phyloP scores from a whole-genome alignment of 2,888 invertebrate genomes.

The Cephus pygmeus region DNA sequence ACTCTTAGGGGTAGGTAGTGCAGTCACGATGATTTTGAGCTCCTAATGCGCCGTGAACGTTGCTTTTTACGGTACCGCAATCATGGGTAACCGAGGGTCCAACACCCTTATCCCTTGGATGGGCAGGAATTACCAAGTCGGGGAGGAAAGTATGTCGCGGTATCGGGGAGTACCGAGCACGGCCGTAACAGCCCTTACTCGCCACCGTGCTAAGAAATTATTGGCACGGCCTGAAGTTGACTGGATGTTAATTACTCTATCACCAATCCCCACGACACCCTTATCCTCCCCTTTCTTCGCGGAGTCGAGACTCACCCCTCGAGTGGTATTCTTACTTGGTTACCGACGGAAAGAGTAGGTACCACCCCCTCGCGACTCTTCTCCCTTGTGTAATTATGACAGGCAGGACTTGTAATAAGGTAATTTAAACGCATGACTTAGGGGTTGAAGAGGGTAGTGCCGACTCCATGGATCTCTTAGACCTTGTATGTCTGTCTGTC shows the following conservation, averaged over 20 bases:
- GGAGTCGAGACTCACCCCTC: background rate
- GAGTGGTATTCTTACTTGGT: background rate
- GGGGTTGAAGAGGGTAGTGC: conserved; percentile 30
- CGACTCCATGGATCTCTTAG: background rate
- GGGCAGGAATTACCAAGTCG: background rate
- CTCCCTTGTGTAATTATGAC: conserved; percentile 54
- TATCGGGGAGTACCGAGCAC: background rate
- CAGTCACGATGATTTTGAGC: too few relatives aligned
- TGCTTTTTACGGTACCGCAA: background rate
- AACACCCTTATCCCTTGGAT: background rate
- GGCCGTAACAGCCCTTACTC: background rate
- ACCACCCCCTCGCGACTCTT: background rate
- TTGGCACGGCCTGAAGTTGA: conserved; percentile 52
- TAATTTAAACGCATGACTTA: conserved; percentile 65
- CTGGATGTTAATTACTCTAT: conserved; percentile 57
- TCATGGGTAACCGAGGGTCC: background rate
- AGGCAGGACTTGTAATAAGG: conserved; percentile 57
- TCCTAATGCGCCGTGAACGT: too few relatives aligned
- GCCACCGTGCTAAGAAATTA: conserved; percentile 40
- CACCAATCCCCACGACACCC: conserved; percentile 24
- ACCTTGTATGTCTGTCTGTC: background rate
- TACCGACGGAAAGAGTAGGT: conserved; percentile 1
- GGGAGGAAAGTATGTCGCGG: background rate
- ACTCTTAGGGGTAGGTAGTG: too few relatives aligned
- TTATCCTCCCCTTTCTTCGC: background rate